These are phyloP conservation scores for Oenanthe melanoleuca DNA, from an alignment of 2,113 vertebrate genomes.

Conservation along the genomic window DNA sequence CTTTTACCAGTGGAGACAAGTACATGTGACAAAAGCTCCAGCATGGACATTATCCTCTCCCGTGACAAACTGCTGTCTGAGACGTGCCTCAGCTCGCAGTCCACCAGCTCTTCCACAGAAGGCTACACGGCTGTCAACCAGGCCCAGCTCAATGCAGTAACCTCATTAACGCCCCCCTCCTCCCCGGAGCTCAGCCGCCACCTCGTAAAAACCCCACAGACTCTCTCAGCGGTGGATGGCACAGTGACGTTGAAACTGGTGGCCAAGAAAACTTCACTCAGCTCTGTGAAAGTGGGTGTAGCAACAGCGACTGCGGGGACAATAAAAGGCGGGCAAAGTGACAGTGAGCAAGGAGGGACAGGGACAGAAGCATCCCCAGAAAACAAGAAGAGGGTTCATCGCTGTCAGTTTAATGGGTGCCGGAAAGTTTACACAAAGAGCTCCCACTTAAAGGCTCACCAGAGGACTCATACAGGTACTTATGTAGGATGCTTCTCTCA, in stretches of 20 bases:
- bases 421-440: slow-evolving; percentile 99
- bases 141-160: slow-evolving; percentile 95
- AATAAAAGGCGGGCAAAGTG: slow-evolving; percentile 79
- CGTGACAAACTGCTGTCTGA: slow-evolving; percentile 82
- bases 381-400: slow-evolving; percentile 98
- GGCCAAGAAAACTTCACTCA: slow-evolving; percentile 90
- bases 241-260: slow-evolving; percentile 93
- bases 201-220: slow-evolving; percentile 91
- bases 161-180: slow-evolving; percentile 95
- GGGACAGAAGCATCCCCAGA: slow-evolving; percentile 85
- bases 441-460: slow-evolving; percentile 98
- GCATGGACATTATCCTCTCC: slow-evolving; percentile 81
- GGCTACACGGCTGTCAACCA: slow-evolving; percentile 86
- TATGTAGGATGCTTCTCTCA: slow-evolving; percentile 65
- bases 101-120: slow-evolving; percentile 77
- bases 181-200: slow-evolving; percentile 96
- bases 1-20: slow-evolving; percentile 79
- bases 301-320: slow-evolving; percentile 79
- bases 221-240: slow-evolving; percentile 88
- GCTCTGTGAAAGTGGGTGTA: slow-evolving; percentile 85
- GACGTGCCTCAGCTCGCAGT: slow-evolving; percentile 80
- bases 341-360: slow-evolving; percentile 82
- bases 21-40: slow-evolving; percentile 80
- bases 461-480: slow-evolving; percentile 98
- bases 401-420: slow-evolving; percentile 98